Base-by-base conservation (phyloP, 1,140 invertebrate genomes). In the Augochlora pura region DNA sequence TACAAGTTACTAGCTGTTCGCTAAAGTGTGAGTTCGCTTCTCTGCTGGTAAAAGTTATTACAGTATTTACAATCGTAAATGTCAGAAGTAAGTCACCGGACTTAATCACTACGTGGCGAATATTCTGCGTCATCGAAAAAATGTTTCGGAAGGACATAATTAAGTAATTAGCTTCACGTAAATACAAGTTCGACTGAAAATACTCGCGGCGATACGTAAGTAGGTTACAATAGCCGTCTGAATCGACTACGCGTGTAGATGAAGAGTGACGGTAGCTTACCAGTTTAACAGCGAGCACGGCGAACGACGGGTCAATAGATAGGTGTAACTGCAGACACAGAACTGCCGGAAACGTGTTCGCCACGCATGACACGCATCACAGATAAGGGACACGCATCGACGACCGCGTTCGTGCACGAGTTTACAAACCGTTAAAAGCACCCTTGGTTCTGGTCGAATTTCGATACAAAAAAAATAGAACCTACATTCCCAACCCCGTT, bases 281-380 rank as follows among this genome's bases (percentile, higher is more conserved):
- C 54, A 70, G 49, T 70, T 69, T 25, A 78, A 79, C 68, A 49
- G 60, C 39, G 63, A 77, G 62, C 73, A 49, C 65, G 70, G 77
- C 62, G 77, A 77, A 87, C 81, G 85, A 57, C 77, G 65, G 83
- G 59, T 60, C 83, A 60, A 81, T 83, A 70, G 66, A 71, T 83
- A 86, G 84, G 76, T 87, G 78, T 63, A 86, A 73, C 77, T 81
- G 69, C 68, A 57, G 80, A 63, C 75, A 79, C 67, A 79, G 71
- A 12, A 83, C 66, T 86, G 71, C 87, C 87, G 88, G 88, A 88
- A 88, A 64, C 64, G 72, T 81, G 86, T 27, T 83, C 80, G 84
- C 27, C 66, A 70, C 84, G 88, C 88, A 87, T 88, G 84, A 78
- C 84, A 81, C 73, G 84, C 73, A 83, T 83, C 77, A 23, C 69